A percentile compares a stretch with the other conserved stretches of the same genome.
These are phyloP conservation scores for Drosophila nigromelanica DNA, from an alignment of 1,140 invertebrate species.

Conservation along the genomic window DNA sequence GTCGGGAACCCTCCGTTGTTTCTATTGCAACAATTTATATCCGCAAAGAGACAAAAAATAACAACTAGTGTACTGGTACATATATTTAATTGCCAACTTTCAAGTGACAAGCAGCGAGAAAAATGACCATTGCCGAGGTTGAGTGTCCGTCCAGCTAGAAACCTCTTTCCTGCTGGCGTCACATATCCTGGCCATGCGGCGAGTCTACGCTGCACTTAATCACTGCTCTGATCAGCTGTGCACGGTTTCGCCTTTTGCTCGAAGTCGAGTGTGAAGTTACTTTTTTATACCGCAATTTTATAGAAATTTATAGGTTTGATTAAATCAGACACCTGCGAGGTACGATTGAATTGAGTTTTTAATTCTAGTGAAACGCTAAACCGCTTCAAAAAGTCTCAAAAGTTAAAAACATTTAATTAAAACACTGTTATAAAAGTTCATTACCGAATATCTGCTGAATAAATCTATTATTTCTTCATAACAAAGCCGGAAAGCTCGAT, in stretches of 20 bases:
- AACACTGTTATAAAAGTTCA: no score
- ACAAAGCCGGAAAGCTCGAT: no score
- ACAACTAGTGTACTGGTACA: conserved; percentile 30
- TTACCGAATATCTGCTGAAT: no score
- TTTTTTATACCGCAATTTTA: conserved; percentile 32
- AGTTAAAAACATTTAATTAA: no score
- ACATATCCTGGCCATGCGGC: conserved; percentile 38
- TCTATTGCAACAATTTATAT: conserved; percentile 73
- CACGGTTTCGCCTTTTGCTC: conserved; percentile 30
- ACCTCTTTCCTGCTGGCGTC: conserved; percentile 45
- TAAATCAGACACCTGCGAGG: conserved; percentile 30
- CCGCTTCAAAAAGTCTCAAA: background rate
- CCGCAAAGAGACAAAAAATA: conserved; percentile 26
- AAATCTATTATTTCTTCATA: no score
- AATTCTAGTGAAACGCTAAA: background rate
- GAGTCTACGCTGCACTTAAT: conserved; percentile 59
- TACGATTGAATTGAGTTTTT: conserved; percentile 9
- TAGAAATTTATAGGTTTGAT: conserved; percentile 35
- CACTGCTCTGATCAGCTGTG: conserved; percentile 65
- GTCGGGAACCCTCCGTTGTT: background rate
- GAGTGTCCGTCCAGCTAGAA: conserved; percentile 13
- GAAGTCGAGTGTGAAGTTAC: conserved; percentile 6
- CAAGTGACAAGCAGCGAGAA: conserved; percentile 70
- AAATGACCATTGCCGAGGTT: conserved; percentile 62
- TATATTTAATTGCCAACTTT: conserved; percentile 82